phyloP scores from a whole-genome alignment of 2,888 invertebrate species.

The Scaptomyza tumidula region DNA sequence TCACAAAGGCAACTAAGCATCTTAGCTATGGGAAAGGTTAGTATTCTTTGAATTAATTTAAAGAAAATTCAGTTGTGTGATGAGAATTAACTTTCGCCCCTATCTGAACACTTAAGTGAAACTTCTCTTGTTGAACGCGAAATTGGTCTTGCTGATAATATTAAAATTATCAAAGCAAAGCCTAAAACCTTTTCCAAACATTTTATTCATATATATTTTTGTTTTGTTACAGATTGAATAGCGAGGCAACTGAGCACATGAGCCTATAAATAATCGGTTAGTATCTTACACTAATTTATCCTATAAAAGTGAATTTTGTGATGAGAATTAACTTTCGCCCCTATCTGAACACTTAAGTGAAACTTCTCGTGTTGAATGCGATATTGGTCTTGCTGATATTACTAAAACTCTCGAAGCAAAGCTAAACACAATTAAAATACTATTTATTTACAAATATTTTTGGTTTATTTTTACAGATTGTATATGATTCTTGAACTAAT shows the following conservation, averaged over 20 bases:
- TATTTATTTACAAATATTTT: neutral
- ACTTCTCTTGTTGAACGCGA: constrained; percentile 80
- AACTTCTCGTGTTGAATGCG: constrained; percentile 80
- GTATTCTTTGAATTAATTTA: neutral
- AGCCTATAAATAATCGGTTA: constrained; percentile 8
- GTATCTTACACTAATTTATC: neutral
- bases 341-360: constrained; percentile 76
- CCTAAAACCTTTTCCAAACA: neutral
- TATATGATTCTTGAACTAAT: neutral
- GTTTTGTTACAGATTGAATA: neutral
- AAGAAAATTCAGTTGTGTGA: constrained; percentile 33
- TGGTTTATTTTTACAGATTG: neutral
- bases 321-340: constrained; percentile 82
- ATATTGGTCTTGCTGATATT: constrained; percentile 82
- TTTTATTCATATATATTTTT: neutral
- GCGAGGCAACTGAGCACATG: neutral
- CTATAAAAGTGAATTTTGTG: constrained; percentile 31
- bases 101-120: constrained; percentile 74
- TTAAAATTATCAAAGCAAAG: neutral
- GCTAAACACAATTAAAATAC: neutral
- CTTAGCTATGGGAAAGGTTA: neutral
- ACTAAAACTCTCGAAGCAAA: neutral
- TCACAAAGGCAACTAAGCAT: neutral
- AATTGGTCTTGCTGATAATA: constrained; percentile 81
- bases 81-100: constrained; percentile 73